phyloP scores from a whole-genome alignment of 1,140 invertebrate species.

The Pogonomyrmex californicus region DNA sequence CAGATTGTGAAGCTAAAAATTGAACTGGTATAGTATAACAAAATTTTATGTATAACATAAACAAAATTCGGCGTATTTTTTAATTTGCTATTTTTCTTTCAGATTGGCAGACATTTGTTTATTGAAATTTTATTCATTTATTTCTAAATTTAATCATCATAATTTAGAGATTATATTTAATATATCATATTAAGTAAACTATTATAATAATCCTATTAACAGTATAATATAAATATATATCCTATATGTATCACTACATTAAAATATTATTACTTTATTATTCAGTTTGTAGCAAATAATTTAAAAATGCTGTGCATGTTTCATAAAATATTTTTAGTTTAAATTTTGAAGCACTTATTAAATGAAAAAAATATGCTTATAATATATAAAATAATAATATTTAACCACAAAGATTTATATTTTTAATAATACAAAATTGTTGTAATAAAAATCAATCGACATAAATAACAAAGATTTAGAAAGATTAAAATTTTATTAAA shows the following conservation, averaged over 20 bases:
- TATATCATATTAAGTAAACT: neutral
- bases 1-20: slow-evolving; percentile 2
- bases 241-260: neutral
- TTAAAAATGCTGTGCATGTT: neutral
- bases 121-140: slow-evolving; percentile 11
- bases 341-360: neutral
- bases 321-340: slow-evolving; percentile 23
- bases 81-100: slow-evolving; percentile 23
- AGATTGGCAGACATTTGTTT: slow-evolving; percentile 32
- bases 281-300: neutral
- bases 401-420: neutral
- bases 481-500: neutral
- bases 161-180: slow-evolving; percentile 4
- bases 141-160: slow-evolving; percentile 12
- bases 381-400: slow-evolving; percentile 31
- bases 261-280: slow-evolving; percentile 26
- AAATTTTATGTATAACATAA: neutral
- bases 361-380: neutral
- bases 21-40: slow-evolving; percentile 39
- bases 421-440: neutral
- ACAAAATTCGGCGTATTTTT: slow-evolving; percentile 5
- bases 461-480: neutral
- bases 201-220: slow-evolving; percentile 29
- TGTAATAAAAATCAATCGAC: neutral
- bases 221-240: slow-evolving; percentile 38